Conservation (phyloP, 2,797 vertebrate species). For the Sarcophilus harrisii region DNA sequence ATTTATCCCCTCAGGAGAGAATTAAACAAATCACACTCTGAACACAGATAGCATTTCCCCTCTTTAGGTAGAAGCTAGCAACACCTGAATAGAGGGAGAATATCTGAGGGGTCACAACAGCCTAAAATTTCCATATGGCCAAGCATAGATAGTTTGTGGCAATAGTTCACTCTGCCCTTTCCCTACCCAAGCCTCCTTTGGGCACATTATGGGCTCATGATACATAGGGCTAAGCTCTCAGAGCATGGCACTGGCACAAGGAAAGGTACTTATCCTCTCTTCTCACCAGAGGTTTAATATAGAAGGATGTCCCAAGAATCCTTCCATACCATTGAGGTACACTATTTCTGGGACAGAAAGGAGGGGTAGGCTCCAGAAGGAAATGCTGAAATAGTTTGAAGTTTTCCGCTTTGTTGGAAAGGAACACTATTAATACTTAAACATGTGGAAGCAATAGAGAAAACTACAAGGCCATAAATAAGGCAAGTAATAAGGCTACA, state of each 20-base stretch:
- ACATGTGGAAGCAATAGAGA: conserved; percentile 44
- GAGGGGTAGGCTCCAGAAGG: background rate
- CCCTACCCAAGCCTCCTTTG: background rate
- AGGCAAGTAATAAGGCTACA: conserved; percentile 24
- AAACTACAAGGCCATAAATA: conserved; percentile 37
- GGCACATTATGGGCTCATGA: background rate
- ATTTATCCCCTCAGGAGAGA: background rate
- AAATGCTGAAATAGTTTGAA: background rate
- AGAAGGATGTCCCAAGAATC: background rate
- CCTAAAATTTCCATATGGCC: background rate
- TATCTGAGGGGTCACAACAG: background rate
- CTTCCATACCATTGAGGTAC: background rate
- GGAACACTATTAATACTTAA: background rate
- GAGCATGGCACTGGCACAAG: background rate
- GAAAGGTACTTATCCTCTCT: background rate
- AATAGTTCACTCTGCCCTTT: background rate
- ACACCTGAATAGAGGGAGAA: background rate
- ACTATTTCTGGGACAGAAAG: background rate
- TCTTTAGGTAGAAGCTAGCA: background rate
- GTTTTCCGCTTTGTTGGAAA: conserved; percentile 13
- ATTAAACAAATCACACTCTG: background rate
- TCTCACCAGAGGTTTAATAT: background rate
- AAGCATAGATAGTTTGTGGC: background rate
- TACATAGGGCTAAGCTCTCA: background rate
- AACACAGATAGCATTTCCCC: background rate